Evolutionary conservation across 2,797 vertebrate species (phyloP).

Genomic region (Lemur catta): DNA sequence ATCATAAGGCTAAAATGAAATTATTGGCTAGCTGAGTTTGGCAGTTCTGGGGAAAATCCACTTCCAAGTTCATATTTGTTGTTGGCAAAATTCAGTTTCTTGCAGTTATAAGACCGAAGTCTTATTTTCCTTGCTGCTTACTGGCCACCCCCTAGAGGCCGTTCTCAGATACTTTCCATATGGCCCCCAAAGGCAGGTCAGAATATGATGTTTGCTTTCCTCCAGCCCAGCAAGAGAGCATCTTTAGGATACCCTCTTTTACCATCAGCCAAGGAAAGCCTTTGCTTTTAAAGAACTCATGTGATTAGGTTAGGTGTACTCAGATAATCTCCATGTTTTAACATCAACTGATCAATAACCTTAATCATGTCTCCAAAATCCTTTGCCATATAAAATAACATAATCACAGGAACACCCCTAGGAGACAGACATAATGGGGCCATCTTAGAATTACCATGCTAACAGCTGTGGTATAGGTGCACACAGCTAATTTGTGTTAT

Average conservation of each 20-base stretch:
- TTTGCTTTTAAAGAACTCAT: slow-evolving; percentile 12
- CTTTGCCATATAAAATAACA: background rate
- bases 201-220: background rate
- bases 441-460: background rate
- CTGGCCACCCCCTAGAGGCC: background rate
- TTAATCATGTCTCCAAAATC: background rate
- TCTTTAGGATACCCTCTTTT: background rate
- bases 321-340: background rate
- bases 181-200: background rate
- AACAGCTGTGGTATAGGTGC: background rate
- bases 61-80: background rate
- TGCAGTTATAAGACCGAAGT: background rate
- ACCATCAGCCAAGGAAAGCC: background rate
- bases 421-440: background rate
- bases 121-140: background rate
- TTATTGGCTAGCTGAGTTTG: background rate
- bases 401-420: background rate
- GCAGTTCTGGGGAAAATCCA: background rate
- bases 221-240: background rate
- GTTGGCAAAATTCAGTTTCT: background rate
- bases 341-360: background rate
- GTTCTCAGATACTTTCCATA: background rate
- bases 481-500: background rate
- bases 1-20: background rate
- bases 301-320: background rate